These are phyloP conservation scores for Pissodes strobi DNA, from an alignment of 1,140 invertebrate genomes.

Conservation along the genomic window DNA sequence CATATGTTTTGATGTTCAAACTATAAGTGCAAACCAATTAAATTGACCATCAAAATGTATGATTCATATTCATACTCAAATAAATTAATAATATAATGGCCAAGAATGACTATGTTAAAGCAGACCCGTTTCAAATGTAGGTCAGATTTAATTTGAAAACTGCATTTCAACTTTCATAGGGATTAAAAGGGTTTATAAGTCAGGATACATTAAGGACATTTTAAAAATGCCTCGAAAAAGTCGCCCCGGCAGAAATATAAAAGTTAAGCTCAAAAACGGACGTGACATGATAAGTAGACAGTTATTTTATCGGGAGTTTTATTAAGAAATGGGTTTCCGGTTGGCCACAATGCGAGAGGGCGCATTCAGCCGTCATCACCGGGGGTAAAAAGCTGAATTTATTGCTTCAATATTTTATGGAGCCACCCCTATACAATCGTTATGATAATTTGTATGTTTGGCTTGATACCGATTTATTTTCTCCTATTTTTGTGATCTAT, in stretches of 20 bases:
- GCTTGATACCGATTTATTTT: slow-evolving; percentile 16
- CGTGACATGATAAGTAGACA: slow-evolving; percentile 37
- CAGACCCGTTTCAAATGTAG: too few species aligned
- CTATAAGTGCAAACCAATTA: too few species aligned
- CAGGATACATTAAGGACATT: slow-evolving; percentile 21
- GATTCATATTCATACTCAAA: too few species aligned
- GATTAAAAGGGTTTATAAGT: slow-evolving; percentile 24
- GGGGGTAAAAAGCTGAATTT: slow-evolving; percentile 33
- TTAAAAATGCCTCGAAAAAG: slow-evolving; percentile 25
- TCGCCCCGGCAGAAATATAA: slow-evolving; percentile 13
- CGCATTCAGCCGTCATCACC: slow-evolving; percentile 37
- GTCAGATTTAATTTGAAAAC: not conserved
- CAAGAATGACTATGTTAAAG: too few species aligned
- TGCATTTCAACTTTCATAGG: slow-evolving; percentile 4
- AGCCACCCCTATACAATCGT: slow-evolving; percentile 31
- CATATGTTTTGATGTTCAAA: too few species aligned
- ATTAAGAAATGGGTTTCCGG: slow-evolving; percentile 38
- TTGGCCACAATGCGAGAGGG: slow-evolving; percentile 36
- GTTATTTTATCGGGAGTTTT: slow-evolving; percentile 37
- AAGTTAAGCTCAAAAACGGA: slow-evolving; percentile 29
- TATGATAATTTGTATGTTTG: slow-evolving; percentile 32
- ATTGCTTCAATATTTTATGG: slow-evolving; percentile 32
- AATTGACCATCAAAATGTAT: too few species aligned
- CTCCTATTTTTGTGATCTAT: not conserved
- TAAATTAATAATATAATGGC: too few species aligned